Evolutionary conservation across 2,113 vertebrate genomes (phyloP), one percentile per base, ranked within the genome.

Genomic region (Lipophrys pholis): DNA sequence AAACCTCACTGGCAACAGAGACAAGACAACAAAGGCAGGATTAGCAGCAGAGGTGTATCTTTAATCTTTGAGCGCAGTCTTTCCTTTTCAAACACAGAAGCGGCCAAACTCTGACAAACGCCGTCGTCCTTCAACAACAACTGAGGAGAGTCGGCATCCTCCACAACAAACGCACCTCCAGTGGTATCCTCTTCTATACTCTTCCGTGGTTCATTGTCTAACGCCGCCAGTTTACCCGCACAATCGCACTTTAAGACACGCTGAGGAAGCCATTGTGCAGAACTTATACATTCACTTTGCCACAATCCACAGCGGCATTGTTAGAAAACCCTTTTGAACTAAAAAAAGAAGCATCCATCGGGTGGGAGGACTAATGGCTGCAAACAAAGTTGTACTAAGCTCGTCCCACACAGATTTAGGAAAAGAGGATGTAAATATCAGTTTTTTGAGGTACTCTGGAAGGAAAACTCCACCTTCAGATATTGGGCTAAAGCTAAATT

Each of bases 301-400:
- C 48, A 62, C 68, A 69, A 71, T 72, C 60, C 54, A 21, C 16
- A 9, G 48, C 69, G 61, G 52, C 77, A 73, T 74, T 79, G 46
- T 54, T 42, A 55, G 61, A 83, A 84, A 81, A 55, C 0, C 3
- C 50, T 77, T 76, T 69, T 75, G 52, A 70, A 50, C 66, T 76
- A 68, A 66, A 81, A 78, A 61, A 51, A 65, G 54, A 40, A 73
- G 51, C 51, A 72, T 64, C 75, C 58, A 42, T 36, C 21, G 17
- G 54, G 59, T 63, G 73, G 67, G 71, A 79, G 60, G 12, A 63
- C 75, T 76, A 82, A 82, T 71, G 62, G 67, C 61, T 46, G 11
- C 49, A 69, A 77, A 81, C 69, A 76, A 57, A 71, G 69, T 67
- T 67, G 17, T 38, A 62, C 50, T 16, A 59, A 78, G 64, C 12